These are phyloP conservation scores for Ceratitis capitata DNA, from an alignment of 1,140 invertebrate species.

Conservation along the genomic window DNA sequence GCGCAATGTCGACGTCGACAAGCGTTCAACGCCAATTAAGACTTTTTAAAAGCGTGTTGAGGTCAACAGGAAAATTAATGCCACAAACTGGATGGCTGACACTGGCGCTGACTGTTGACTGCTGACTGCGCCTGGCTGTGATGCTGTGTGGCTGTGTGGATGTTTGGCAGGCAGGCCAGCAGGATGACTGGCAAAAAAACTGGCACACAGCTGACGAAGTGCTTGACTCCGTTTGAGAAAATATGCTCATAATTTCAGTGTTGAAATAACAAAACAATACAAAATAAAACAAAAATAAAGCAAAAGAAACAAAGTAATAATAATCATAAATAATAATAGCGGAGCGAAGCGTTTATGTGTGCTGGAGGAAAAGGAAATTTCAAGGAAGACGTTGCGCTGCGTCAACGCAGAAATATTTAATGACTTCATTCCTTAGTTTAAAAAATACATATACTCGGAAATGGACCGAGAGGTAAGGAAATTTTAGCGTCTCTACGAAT, in stretches of 20 bases:
- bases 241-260: background rate
- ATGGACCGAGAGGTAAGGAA: no score
- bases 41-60: conserved; percentile 23
- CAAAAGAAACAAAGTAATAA: background rate
- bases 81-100: background rate
- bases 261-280: no score
- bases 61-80: conserved; percentile 31
- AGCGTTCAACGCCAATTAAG: conserved; percentile 13
- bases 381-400: background rate
- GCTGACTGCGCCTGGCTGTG: background rate
- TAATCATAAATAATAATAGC: background rate
- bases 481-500: no score
- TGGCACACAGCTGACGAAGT: background rate
- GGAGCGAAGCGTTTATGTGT: background rate
- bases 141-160: background rate
- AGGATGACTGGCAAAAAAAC: background rate
- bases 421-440: background rate
- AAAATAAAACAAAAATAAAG: background rate
- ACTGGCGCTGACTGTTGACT: background rate
- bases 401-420: background rate
- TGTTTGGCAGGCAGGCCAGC: background rate
- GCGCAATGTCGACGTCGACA: background rate
- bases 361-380: background rate
- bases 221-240: background rate
- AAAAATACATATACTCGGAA: no score